Percentiles rank a stretch among this genome's conserved stretches.
phyloP scores from a whole-genome alignment of 2,113 vertebrate species.

The Cyprinodon tularosa region DNA sequence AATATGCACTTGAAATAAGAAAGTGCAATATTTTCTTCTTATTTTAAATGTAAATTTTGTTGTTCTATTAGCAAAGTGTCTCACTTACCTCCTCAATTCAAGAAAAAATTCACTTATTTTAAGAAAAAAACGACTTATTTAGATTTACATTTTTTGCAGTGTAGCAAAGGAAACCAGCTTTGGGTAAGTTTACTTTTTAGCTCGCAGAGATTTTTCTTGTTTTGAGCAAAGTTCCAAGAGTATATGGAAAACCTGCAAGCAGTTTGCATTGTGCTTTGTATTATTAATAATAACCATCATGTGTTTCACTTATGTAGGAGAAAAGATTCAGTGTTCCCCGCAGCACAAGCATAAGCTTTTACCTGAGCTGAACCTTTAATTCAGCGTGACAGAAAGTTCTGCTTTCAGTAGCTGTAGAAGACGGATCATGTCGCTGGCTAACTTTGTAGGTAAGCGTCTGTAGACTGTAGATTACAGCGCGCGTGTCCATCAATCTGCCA shows the following conservation, averaged over 20 bases:
- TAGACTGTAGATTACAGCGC: not conserved
- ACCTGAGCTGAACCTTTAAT: not conserved
- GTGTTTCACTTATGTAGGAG: not conserved
- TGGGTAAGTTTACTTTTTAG: no score
- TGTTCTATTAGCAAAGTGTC: no score
- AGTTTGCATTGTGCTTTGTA: not conserved
- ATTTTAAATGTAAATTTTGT: no score
- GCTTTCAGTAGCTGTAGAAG: not conserved
- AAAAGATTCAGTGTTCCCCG: not conserved
- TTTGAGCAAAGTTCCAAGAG: no score
- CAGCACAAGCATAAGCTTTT: not conserved
- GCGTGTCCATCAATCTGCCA: conserved; percentile 11
- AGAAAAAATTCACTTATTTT: no score
- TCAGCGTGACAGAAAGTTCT: not conserved
- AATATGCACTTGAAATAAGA: no score
- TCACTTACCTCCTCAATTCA: no score
- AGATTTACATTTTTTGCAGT: no score
- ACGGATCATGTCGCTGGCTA: not conserved
- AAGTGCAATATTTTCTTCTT: no score
- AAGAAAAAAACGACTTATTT: no score
- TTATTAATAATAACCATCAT: not conserved
- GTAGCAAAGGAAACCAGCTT: no score
- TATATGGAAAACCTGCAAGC: not conserved
- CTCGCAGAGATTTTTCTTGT: no score
- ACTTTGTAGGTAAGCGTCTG: not conserved